Conservation (phyloP, 1,140 invertebrate genomes). For the Palaemon carinicauda region DNA sequence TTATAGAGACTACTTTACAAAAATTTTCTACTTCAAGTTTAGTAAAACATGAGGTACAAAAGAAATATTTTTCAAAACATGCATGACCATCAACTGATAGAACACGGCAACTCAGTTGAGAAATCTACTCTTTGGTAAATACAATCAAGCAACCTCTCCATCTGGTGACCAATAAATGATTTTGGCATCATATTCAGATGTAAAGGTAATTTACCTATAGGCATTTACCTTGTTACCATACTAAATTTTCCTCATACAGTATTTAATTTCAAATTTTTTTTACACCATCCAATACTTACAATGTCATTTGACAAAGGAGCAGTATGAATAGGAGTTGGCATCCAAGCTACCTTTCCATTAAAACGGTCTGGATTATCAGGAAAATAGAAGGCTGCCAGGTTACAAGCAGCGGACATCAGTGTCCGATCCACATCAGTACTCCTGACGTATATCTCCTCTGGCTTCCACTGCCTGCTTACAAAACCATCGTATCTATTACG, state of each 20-base stretch:
- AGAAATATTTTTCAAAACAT: no score
- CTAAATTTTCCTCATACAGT: no score
- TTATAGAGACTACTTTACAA: background rate
- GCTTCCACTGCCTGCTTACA: slow-evolving; percentile 5
- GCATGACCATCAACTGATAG: no score
- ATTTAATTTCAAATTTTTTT: no score
- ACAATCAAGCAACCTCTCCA: background rate
- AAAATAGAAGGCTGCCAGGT: slow-evolving; percentile 48
- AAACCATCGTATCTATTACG: slow-evolving; percentile 22
- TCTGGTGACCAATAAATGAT: background rate
- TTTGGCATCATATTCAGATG: no score
- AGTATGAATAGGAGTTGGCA: slow-evolving; percentile 50
- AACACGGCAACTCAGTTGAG: no score
- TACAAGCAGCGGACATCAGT: slow-evolving; percentile 64
- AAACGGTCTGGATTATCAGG: background rate
- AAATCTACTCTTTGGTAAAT: background rate
- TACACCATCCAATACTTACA: background rate
- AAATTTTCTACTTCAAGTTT: background rate
- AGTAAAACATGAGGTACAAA: no score
- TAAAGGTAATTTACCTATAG: no score
- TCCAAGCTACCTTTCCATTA: slow-evolving; percentile 28
- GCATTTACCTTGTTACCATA: no score
- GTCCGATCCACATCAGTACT: slow-evolving; percentile 65
- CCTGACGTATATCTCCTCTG: slow-evolving; percentile 62
- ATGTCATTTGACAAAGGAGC: background rate